Base-by-base conservation (phyloP, 2,888 invertebrate genomes). In the Smittia sp. region DNA sequence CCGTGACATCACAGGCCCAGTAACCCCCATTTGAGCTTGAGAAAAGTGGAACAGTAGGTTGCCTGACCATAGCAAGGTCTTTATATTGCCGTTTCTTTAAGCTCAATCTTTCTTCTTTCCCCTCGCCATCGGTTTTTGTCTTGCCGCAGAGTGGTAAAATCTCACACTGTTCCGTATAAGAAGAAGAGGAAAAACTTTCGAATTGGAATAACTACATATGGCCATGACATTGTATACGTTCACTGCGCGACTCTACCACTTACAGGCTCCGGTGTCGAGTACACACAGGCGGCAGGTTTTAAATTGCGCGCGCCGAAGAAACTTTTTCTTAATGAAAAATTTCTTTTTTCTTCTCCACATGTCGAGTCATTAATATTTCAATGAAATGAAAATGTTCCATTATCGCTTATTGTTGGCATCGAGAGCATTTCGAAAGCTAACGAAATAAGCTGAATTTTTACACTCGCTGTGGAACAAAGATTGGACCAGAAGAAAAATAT, bases 41-140 rank as follows among this genome's bases (percentile, higher is more conserved):
- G 7, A 62, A 72, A 75, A 54, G 74, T 76, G 62, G 76, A 63
- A 72, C 75, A 76, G 73, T 76, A 74, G 75, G 76, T 76, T 62
- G 74, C 75, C 68, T 75, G 76, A 76, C 76, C 76, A 76, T 66
- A 74, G 65, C 73, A 72, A 75, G 73, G 72, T 74, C 65, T 67
- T 62, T 58, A 27, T 62, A 70, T 70, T 70, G 18, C 54, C 15
- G 13, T 13, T 32, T 72, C 18, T 39, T 72, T 20, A 39, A 32
- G 18, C 52, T 62, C 46, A 27, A 39, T 72, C 54, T 69, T 27
- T 69, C 32, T 52, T 22, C 39, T 46, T 68, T 27, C 11, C 9
- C 15, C 4, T 69, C 69, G 15, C 9, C 18, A 38, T 20, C 20
- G 11, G 32, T 20, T 38, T 54, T 24, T 41, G n/a, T 24, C 24